phyloP scores from a whole-genome alignment of 2,113 vertebrate species.

The Mesembrinibis cayennensis region DNA sequence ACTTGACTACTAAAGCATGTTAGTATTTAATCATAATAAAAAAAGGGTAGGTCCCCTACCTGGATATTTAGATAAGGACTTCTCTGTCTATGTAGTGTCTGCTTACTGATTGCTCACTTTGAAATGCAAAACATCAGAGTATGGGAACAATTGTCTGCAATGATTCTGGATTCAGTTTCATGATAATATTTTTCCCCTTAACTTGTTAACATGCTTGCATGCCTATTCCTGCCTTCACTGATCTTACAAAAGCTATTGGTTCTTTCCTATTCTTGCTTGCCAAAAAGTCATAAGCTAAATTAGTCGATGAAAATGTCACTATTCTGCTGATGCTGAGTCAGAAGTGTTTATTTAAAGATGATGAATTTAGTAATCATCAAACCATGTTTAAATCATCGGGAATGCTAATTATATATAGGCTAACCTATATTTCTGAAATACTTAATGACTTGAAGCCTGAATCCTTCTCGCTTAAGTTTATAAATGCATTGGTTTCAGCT shows the following conservation, averaged over 20 bases:
- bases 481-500: not conserved
- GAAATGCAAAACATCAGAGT: not conserved
- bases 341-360: constrained; percentile 60
- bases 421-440: constrained; percentile 48
- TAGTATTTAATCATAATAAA: not conserved
- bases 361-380: constrained; percentile 58
- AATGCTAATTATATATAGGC: constrained; percentile 42
- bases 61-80: not conserved
- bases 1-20: not conserved
- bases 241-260: not conserved
- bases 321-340: constrained; percentile 57
- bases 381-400: constrained; percentile 29
- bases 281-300: constrained; percentile 48
- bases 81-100: not conserved
- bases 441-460: not conserved
- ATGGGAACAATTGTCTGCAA: constrained; percentile 30
- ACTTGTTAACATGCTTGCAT: constrained; percentile 10
- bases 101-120: constrained; percentile 30
- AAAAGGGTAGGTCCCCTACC: not conserved
- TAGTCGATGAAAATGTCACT: constrained; percentile 53
- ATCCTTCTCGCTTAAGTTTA: not conserved
- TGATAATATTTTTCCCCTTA: constrained; percentile 35
- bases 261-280: constrained; percentile 32
- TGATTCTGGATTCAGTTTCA: constrained; percentile 17
- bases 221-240: constrained; percentile 41